Evolutionary conservation across 2,888 invertebrate genomes (phyloP).

Genomic region (Zaprionus lineosus): DNA sequence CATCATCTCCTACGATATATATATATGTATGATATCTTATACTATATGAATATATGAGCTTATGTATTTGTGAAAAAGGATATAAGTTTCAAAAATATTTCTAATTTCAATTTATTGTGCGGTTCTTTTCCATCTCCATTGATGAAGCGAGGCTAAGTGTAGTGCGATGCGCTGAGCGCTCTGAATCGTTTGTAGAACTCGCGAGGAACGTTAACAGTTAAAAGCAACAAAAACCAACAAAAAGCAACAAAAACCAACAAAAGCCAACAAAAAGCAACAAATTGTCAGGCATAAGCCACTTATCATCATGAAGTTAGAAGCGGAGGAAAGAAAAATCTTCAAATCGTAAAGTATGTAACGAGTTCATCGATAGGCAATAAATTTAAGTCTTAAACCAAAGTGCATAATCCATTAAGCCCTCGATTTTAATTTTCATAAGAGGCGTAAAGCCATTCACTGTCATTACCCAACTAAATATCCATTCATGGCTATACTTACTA

Average conservation of each 20-base stretch:
- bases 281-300: background rate
- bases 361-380: too few species aligned
- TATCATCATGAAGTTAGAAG: too few species aligned
- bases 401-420: too few species aligned
- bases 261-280: background rate
- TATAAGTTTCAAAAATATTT: too few species aligned
- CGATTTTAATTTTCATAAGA: too few species aligned
- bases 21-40: background rate
- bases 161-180: conserved; percentile 42
- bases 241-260: conserved; percentile 16
- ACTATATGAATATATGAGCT: background rate
- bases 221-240: conserved; percentile 13
- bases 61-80: conserved; percentile 5
- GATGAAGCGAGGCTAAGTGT: conserved; percentile 19
- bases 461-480: conserved; percentile 2
- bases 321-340: too few species aligned
- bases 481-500: too few species aligned
- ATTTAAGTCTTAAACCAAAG: too few species aligned
- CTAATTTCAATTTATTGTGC: background rate
- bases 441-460: background rate
- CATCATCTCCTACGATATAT: background rate
- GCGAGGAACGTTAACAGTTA: conserved; percentile 52
- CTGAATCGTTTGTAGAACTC: conserved; percentile 61
- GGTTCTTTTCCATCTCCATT: too few species aligned
- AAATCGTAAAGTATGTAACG: too few species aligned